Conservation (phyloP, 2,797 vertebrate genomes). For the Anas bahamensis region DNA sequence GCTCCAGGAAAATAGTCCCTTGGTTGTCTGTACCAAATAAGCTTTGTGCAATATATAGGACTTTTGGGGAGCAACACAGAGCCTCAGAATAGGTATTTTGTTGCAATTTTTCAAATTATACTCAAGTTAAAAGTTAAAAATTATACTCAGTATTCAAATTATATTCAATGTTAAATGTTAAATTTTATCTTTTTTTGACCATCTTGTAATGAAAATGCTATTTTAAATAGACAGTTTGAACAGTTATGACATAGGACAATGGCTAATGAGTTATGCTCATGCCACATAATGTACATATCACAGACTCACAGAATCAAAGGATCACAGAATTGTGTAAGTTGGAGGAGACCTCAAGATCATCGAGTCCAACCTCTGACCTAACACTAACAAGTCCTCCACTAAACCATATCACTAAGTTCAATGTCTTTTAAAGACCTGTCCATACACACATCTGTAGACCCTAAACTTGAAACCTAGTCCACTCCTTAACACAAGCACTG, state of each 20-base stretch:
- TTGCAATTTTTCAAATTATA: no score
- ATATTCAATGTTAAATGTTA: neutral
- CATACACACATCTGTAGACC: neutral
- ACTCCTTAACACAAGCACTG: neutral
- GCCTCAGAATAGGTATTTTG: neutral
- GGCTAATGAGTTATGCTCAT: neutral
- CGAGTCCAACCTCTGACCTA: no score
- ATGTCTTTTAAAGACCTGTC: no score
- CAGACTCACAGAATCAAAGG: no score
- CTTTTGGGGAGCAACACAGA: neutral
- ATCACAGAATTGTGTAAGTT: no score
- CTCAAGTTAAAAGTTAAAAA: no score
- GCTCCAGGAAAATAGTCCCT: neutral
- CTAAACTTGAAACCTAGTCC: neutral
- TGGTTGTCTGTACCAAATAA: neutral
- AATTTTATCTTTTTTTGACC: neutral
- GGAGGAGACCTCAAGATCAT: no score
- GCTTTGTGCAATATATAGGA: neutral
- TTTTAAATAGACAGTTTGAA: neutral
- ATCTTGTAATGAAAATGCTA: neutral
- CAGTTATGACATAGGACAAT: neutral
- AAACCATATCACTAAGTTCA: no score
- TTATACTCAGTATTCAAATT: neutral
- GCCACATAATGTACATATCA: neutral
- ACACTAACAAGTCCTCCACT: no score